Evolutionary conservation across 2,888 invertebrate genomes (phyloP), one percentile per base, ranked within the genome.

Genomic region (Ennomos fuscantarius): DNA sequence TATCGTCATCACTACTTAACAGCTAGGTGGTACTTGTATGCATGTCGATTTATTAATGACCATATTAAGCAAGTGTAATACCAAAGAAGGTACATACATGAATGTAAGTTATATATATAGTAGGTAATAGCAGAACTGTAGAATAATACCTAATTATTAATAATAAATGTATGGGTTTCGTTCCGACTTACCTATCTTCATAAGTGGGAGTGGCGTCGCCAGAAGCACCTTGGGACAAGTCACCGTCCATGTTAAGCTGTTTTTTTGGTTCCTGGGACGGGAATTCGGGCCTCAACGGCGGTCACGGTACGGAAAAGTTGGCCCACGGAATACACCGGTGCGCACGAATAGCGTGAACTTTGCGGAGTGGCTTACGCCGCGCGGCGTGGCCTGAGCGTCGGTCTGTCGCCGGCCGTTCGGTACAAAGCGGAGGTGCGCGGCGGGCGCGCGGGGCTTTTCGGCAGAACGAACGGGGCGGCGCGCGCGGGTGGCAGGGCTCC

Each of bases 211-310:
- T 83, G 63, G 65, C 81, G 47, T 83, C 85, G 60, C 89, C 86
- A 57, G 90, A 89, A 68, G 74, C 83, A 64, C 72, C 81, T 69
- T 84, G 88, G 66, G 89, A 88, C 69, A 83, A 63, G 69, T 89
- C 87, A 66, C 81, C 84, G 69, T 89, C 90, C 89, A 90, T 89
- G 63, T 60, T 69, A 62, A 57, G 49, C 52, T 66, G 59, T 51
- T 54, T 62, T 15, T 60, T 61, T 58, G 51, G 62, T 67, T 51
- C 56, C 49, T 50, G 55, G 65, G 61, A 70, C 67, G 65, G 68
- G 64, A 72, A 73, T 65, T 64, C 66, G 62, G 70, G 63, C 66
- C 64, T 69, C 62, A 57, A 60, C 73, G 71, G 72, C 67, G 71
- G 72, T 73, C 65, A 67, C 68, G 68, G 62, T 63, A 73, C 61